These are phyloP conservation scores for Lathamus discolor DNA, from an alignment of 2,113 vertebrate genomes.

Conservation along the genomic window DNA sequence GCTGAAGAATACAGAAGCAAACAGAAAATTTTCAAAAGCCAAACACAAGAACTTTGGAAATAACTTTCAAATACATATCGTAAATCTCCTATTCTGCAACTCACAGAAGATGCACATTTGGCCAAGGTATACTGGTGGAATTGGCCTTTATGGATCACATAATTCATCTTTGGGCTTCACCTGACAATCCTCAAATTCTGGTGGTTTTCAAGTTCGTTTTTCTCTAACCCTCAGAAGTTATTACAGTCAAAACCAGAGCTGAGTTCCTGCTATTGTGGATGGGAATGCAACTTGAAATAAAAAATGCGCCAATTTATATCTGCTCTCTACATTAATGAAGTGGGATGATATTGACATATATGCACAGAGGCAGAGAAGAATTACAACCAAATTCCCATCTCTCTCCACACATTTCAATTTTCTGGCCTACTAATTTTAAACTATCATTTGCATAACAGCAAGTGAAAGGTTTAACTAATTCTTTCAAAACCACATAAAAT, in stretches of 20 bases:
- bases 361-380: background rate
- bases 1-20: background rate
- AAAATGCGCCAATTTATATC: background rate
- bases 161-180: background rate
- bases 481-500: background rate
- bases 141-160: rapidly evolving
- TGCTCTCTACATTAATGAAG: background rate
- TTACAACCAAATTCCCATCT: background rate
- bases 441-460: background rate
- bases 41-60: background rate
- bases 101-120: background rate
- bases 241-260: background rate
- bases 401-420: background rate
- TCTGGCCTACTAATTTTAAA: background rate
- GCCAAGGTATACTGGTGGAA: background rate
- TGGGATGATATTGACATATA: background rate
- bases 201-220: background rate
- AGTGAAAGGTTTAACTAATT: background rate
- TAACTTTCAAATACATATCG: rapidly evolving
- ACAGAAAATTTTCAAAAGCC: background rate
- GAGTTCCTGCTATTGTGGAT: background rate
- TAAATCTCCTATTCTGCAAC: background rate
- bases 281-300: background rate
- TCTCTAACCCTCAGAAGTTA: background rate
- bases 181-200: background rate